Evolutionary conservation across 1,140 invertebrate genomes (phyloP).

Genomic region (Penaeus vannamei): DNA sequence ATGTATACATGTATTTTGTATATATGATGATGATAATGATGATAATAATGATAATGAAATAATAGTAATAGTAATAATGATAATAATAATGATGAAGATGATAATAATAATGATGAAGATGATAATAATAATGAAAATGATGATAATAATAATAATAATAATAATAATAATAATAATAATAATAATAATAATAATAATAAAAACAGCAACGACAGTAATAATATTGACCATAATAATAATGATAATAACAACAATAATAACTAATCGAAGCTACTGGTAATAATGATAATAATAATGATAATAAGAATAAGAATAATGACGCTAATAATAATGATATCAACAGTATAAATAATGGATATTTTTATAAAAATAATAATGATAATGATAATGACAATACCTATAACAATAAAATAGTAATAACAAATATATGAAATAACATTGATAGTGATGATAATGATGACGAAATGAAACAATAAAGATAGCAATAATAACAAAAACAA

Average conservation of each 20-base stretch:
- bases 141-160: background rate
- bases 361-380: background rate
- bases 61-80: background rate
- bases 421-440: too few species aligned
- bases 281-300: too few species aligned
- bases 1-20: too few species aligned
- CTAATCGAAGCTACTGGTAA: background rate
- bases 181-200: background rate
- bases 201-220: too few species aligned
- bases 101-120: background rate
- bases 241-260: background rate
- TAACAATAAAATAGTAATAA: too few species aligned
- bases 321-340: background rate
- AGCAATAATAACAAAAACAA: too few species aligned
- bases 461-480: too few species aligned
- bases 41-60: background rate
- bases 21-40: background rate
- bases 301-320: background rate
- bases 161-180: background rate
- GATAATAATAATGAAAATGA: background rate
- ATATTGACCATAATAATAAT: background rate
- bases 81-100: background rate
- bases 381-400: background rate
- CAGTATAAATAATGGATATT: background rate
- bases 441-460: too few species aligned